Conservation (phyloP, 2,797 vertebrate species). For the Babyrousa celebensis region DNA sequence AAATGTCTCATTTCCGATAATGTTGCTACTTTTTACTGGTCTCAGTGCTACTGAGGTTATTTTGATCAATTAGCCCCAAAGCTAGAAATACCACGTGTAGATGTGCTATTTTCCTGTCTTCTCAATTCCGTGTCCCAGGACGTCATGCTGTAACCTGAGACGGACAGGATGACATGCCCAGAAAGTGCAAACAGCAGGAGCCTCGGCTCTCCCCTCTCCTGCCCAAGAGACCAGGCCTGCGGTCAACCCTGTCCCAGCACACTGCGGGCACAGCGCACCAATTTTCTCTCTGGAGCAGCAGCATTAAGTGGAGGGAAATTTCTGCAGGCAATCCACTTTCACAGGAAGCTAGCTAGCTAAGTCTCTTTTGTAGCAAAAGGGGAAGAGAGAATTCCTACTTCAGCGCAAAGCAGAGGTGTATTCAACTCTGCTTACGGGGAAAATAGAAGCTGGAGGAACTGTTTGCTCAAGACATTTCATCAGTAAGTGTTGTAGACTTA, state of each 20-base stretch:
- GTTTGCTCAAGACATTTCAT: not conserved
- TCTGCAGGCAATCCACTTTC: not conserved
- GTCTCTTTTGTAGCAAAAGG: not conserved
- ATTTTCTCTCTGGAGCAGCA: fast-evolving
- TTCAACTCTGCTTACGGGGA: not conserved
- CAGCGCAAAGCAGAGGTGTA: too few relatives aligned
- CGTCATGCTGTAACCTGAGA: not conserved
- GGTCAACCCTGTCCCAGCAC: fast-evolving
- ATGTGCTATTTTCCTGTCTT: not conserved
- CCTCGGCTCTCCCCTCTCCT: not conserved
- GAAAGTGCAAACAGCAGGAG: fast-evolving
- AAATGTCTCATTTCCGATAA: not conserved
- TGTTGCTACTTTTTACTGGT: fast-evolving
- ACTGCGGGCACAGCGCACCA: fast-evolving
- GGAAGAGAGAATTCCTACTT: not conserved
- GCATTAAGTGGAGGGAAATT: not conserved
- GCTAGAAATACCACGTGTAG: not conserved
- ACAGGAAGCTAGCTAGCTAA: not conserved
- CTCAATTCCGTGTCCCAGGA: not conserved
- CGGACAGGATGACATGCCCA: not conserved
- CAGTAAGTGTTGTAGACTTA: not conserved
- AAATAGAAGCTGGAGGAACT: fast-evolving
- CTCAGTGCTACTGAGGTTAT: fast-evolving
- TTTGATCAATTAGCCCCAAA: not conserved
- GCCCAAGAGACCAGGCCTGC: fast-evolving